phyloP scores from a whole-genome alignment of 2,113 vertebrate species.

The Chroicocephalus ridibundus region DNA sequence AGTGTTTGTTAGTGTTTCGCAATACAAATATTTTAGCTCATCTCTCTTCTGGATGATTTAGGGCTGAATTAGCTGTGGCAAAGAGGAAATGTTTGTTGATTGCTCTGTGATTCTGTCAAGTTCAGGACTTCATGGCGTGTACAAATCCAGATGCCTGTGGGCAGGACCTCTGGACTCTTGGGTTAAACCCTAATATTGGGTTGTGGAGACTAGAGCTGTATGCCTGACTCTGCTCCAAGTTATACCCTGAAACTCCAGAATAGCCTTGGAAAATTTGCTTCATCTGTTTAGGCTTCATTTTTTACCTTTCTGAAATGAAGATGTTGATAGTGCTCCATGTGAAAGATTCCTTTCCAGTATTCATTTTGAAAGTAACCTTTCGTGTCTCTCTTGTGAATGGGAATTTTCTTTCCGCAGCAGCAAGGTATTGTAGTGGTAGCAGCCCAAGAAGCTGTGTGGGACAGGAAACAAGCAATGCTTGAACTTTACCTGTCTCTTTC shows the following conservation, averaged over 20 bases:
- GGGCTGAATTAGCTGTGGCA: background rate
- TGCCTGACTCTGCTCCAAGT: background rate
- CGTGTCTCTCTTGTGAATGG: background rate
- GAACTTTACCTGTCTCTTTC: background rate
- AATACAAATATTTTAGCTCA: background rate
- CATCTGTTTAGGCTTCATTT: background rate
- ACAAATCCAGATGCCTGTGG: background rate
- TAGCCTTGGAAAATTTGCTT: background rate
- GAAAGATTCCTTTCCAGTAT: background rate
- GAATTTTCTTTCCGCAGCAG: background rate
- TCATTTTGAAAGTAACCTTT: background rate
- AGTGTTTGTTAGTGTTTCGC: background rate
- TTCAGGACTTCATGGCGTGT: background rate
- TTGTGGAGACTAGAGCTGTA: background rate
- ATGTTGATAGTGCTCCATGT: background rate
- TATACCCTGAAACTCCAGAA: background rate
- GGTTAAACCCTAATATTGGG: background rate
- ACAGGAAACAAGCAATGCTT: background rate
- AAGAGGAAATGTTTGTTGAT: background rate
- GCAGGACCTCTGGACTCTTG: background rate
- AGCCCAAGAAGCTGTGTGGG: background rate
- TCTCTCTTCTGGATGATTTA: background rate
- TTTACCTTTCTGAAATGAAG: background rate
- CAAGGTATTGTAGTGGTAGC: background rate
- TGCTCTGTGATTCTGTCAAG: background rate